Evolutionary conservation across 2,888 invertebrate species (phyloP).

Genomic region (Cryptocheilus praepositus): DNA sequence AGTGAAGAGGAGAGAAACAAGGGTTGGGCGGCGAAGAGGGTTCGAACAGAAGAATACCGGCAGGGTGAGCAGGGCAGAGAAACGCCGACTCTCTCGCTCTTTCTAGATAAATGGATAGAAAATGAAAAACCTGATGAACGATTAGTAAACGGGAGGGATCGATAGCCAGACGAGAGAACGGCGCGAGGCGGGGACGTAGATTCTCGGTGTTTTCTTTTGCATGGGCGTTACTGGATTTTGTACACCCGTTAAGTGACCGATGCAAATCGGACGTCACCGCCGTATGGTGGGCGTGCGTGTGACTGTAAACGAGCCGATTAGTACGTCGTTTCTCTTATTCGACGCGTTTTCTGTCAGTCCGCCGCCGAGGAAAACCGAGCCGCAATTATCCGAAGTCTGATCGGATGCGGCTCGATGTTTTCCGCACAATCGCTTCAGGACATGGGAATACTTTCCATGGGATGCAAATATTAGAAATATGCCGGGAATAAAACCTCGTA

Average conservation of each 20-base stretch:
- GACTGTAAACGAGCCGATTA: slow-evolving; percentile 58
- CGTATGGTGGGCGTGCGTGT: slow-evolving; percentile 56
- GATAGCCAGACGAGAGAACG: slow-evolving; percentile 34
- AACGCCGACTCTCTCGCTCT: not conserved
- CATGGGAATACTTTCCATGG: no score
- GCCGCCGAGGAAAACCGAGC: no score
- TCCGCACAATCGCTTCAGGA: no score
- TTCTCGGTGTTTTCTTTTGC: no score
- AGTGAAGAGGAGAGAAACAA: slow-evolving; percentile 21
- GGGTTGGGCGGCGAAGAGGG: slow-evolving; percentile 9
- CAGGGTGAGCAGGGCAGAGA: slow-evolving; percentile 23
- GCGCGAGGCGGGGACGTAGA: slow-evolving; percentile 41
- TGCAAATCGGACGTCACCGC: slow-evolving; percentile 59
- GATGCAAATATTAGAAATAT: no score
- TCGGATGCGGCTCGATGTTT: slow-evolving; percentile 8
- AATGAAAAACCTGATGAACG: not conserved
- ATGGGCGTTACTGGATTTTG: slow-evolving; percentile 47
- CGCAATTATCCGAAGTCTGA: not conserved
- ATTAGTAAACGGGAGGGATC: slow-evolving; percentile 3
- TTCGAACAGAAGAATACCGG: slow-evolving; percentile 24
- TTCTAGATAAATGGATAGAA: no score
- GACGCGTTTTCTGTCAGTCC: slow-evolving; percentile 46
- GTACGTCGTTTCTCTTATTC: slow-evolving; percentile 58
- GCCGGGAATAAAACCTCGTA: no score
- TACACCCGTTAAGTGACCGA: slow-evolving; percentile 61